phyloP scores from a whole-genome alignment of 2,113 vertebrate genomes.

The Phalacrocorax carbo region DNA sequence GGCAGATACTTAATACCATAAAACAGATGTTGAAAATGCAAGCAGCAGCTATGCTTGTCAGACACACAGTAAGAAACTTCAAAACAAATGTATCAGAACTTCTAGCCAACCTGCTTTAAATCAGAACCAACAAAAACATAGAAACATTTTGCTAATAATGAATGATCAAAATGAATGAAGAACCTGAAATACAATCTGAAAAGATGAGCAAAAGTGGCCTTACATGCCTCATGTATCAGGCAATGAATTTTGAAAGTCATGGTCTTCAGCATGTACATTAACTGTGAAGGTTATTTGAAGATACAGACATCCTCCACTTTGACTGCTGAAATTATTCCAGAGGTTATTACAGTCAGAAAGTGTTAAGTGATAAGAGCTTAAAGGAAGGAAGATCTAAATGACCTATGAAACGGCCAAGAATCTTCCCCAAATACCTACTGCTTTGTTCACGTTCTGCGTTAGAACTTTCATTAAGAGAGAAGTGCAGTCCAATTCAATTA shows the following conservation, averaged over 20 bases:
- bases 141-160: not conserved
- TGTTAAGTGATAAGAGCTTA: not conserved
- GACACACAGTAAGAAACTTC: not conserved
- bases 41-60: not conserved
- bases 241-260: not conserved
- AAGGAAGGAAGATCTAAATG: not conserved
- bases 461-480: not conserved
- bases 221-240: not conserved
- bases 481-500: not conserved
- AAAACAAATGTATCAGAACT: not conserved
- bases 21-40: not conserved
- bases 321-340: not conserved
- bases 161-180: not conserved
- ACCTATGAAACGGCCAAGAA: not conserved
- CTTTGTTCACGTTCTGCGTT: not conserved
- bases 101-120: not conserved
- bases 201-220: not conserved
- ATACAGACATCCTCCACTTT: not conserved
- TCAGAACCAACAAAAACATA: not conserved
- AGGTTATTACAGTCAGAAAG: not conserved
- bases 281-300: not conserved
- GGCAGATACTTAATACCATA: not conserved
- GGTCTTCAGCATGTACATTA: not conserved
- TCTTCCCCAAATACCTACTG: not conserved
- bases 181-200: not conserved